A percentile compares a stretch with the other conserved stretches of the same genome.
These are phyloP conservation scores for Papilio polytes DNA, from an alignment of 1,140 invertebrate species.

Conservation along the genomic window DNA sequence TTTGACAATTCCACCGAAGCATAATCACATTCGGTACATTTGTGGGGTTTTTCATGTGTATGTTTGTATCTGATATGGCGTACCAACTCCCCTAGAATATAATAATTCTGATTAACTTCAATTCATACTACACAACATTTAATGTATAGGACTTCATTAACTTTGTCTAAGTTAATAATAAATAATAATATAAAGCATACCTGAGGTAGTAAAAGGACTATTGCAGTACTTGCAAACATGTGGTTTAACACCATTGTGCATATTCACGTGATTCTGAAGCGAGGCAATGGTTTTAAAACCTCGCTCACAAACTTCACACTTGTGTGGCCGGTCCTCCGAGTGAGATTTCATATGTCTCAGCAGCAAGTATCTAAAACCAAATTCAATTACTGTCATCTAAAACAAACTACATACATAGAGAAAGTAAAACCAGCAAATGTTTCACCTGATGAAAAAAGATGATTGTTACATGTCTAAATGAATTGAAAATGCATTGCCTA, in stretches of 20 bases:
- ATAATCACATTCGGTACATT: slow-evolving; percentile 97
- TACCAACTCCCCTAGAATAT: slow-evolving; percentile 92
- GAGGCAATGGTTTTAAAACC: slow-evolving; percentile 98
- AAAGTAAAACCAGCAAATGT: not conserved
- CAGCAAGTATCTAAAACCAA: slow-evolving; percentile 88
- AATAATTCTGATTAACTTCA: slow-evolving; percentile 8
- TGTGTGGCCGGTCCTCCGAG: slow-evolving; percentile 97
- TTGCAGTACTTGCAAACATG: slow-evolving; percentile 97
- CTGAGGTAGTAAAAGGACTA: slow-evolving; percentile 96
- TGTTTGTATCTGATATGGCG: slow-evolving; percentile 96
- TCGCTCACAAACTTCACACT: slow-evolving; percentile 96
- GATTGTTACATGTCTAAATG: too few species aligned
- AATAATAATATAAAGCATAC: slow-evolving; percentile 71
- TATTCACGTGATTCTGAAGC: slow-evolving; percentile 97
- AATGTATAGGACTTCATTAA: not conserved
- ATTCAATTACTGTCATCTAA: not conserved
- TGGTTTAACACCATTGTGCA: slow-evolving; percentile 97
- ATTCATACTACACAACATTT: not conserved
- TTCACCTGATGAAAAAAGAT: too few species aligned
- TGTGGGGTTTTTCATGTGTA: slow-evolving; percentile 98
- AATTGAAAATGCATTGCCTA: too few species aligned
- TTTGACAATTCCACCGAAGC: slow-evolving; percentile 97
- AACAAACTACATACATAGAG: not conserved
- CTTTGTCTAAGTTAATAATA: not conserved
- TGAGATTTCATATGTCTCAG: slow-evolving; percentile 98